These are phyloP conservation scores for Lacanobia wlatinum DNA, from an alignment of 2,888 invertebrate genomes.

Conservation along the genomic window DNA sequence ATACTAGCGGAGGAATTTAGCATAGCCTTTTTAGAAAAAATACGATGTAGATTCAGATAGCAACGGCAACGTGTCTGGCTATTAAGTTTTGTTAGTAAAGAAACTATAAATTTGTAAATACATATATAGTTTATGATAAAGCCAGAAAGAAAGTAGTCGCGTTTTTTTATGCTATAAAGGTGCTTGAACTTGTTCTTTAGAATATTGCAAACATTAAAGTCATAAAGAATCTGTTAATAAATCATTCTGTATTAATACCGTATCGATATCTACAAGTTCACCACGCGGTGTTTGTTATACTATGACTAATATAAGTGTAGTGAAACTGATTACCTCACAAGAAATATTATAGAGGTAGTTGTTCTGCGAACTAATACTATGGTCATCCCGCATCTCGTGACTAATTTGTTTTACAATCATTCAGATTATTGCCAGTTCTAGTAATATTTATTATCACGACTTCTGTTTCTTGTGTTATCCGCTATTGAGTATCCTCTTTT, in stretches of 20 bases:
- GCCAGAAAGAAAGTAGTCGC: not conserved
- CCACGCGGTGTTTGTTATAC: not conserved
- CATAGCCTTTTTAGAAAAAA: constrained; percentile 11
- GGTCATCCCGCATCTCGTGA: constrained; percentile 17
- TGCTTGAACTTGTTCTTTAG: constrained; percentile 5
- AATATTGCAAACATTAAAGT: constrained; percentile 1
- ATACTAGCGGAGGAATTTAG: constrained; percentile 4
- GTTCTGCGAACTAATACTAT: constrained; percentile 25
- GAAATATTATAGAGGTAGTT: constrained; percentile 19
- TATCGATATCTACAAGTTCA: constrained; percentile 16
- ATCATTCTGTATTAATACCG: constrained; percentile 13
- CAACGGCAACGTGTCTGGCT: not conserved
- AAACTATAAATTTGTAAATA: not conserved
- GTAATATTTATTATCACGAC: constrained; percentile 1
- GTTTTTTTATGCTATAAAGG: not conserved
- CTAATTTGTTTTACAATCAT: constrained; percentile 7
- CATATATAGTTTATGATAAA: not conserved
- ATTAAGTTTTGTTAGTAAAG: not conserved
- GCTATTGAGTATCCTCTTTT: not conserved
- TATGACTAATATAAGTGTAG: constrained; percentile 35
- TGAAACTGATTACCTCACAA: constrained; percentile 26
- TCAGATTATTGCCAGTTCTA: not conserved
- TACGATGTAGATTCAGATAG: not conserved
- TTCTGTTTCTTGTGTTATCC: not conserved
- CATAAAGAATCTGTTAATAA: constrained; percentile 1